These are phyloP conservation scores for Hormaphis cornu DNA, from an alignment of 1,140 invertebrate species.

Conservation along the genomic window DNA sequence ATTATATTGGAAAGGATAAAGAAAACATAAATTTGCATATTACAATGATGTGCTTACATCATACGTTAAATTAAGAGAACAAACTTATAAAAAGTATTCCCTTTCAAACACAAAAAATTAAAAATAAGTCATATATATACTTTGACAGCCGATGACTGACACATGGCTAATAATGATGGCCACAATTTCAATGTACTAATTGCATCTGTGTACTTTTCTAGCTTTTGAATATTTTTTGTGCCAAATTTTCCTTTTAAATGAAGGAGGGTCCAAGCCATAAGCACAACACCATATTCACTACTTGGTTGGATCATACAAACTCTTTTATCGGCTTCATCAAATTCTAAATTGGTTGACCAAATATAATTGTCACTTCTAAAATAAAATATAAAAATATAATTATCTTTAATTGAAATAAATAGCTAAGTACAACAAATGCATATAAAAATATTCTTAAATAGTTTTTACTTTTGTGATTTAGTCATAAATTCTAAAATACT, in stretches of 20 bases:
- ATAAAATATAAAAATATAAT: background rate
- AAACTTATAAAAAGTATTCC: too few relatives aligned
- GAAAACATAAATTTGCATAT: too few relatives aligned
- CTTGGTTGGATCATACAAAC: slow-evolving; percentile 12
- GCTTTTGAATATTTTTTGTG: background rate
- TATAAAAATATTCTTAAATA: too few relatives aligned
- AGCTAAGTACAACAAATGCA: too few relatives aligned
- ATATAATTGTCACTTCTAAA: slow-evolving; percentile 1
- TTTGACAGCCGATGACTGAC: slow-evolving; percentile 5
- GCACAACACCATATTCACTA: slow-evolving; percentile 13
- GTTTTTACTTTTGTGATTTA: too few relatives aligned
- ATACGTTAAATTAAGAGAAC: too few relatives aligned
- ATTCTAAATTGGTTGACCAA: slow-evolving; percentile 22
- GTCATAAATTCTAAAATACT: too few relatives aligned
- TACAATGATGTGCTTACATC: too few relatives aligned
- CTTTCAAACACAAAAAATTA: too few relatives aligned
- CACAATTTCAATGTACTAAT: slow-evolving; percentile 17
- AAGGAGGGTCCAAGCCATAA: slow-evolving; percentile 5
- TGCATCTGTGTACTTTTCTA: slow-evolving; percentile 9
- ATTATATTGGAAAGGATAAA: too few relatives aligned
- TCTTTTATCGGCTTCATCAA: slow-evolving; percentile 9
- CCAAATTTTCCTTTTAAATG: slow-evolving; percentile 22
- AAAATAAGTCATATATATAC: too few relatives aligned
- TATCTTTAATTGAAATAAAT: too few relatives aligned
- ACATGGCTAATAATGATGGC: slow-evolving; percentile 14